phyloP scores from a whole-genome alignment of 2,888 invertebrate genomes.

The Urechis unicinctus region DNA sequence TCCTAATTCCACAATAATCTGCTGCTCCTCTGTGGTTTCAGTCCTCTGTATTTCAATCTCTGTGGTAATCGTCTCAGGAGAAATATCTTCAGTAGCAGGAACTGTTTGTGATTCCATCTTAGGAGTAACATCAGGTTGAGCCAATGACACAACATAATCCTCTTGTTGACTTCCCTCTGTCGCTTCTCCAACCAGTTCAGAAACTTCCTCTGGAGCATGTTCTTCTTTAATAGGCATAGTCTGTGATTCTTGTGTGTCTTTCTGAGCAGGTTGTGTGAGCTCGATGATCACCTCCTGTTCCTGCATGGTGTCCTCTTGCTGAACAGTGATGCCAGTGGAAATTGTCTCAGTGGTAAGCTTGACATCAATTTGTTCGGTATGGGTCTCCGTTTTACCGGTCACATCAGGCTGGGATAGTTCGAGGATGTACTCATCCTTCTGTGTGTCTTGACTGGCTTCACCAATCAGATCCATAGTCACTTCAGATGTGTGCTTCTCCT shows the following conservation, averaged over 20 bases:
- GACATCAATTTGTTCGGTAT: not conserved
- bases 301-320: slow-evolving; percentile 4
- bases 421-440: not conserved
- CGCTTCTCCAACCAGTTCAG: slow-evolving; percentile 4
- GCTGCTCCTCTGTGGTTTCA: too few relatives aligned
- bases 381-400: not conserved
- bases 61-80: too few relatives aligned
- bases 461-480: not conserved
- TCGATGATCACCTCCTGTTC: slow-evolving; percentile 11
- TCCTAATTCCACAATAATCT: too few relatives aligned
- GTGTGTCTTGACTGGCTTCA: not conserved
- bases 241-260: slow-evolving; percentile 2
- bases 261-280: slow-evolving; percentile 7
- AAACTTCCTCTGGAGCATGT: slow-evolving; percentile 10
- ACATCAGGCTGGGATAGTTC: slow-evolving; percentile 1
- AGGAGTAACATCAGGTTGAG: slow-evolving; percentile 1
- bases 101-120: slow-evolving; percentile 8
- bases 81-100: not conserved
- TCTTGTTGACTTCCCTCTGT: slow-evolving; percentile 8
- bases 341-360: slow-evolving; percentile 5
- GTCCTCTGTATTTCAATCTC: too few relatives aligned
- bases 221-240: slow-evolving; percentile 8
- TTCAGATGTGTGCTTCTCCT: not conserved
- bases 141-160: slow-evolving; percentile 3
- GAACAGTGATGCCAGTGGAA: slow-evolving; percentile 19